Evolutionary conservation across 2,797 vertebrate species (phyloP), one percentile per base, ranked within the genome.

Genomic region (Enteromius trimaculatus): DNA sequence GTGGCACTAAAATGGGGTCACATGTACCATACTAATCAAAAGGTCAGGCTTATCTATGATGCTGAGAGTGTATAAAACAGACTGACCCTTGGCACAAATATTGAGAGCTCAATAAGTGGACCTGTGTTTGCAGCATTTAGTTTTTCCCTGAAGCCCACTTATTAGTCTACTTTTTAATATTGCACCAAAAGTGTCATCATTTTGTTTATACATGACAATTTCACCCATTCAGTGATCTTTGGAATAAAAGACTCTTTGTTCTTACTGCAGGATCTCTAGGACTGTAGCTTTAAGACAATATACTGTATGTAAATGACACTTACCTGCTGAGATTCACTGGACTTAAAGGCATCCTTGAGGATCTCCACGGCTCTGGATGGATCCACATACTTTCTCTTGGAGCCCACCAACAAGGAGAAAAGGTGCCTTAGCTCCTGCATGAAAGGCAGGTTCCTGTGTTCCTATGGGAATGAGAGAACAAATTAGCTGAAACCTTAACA

Each of bases 311-410:
- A 58, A 58, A 58, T 42, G 13, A 23, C 16, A 49, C 88, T 92
- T 94, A 99, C 98, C 97, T 99, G 98, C 87, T 99, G 98, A 0
- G 97, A 98, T 87, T 99, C 98, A 89, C 96, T 98, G 82, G 98
- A 98, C 92, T 98, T 98, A 89, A 99, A 99, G 88, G 98, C 98
- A 74, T 98, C 97, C 94, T 99, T 99, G 89, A 99, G 97, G 85
- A 99, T 99, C 92, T 99, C 97, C 89, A 99, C 97, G 0, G 98
- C 98, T 86, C 96, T 95, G 66, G 97, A 99, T 0, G 98, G 98
- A 90, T 99, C 98, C 86, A 99, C 98, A 1, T 99, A 99, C 91
- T 99, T 99, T 89, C 98, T 95, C 90, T 98, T 98, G 9, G 97
- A 99, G 42, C 97, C 97, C 90, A 98, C 97, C 91, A 99, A 96